Conservation (phyloP, 35 echinoderm and acorn worm species). For the Anneissia japonica region DNA sequence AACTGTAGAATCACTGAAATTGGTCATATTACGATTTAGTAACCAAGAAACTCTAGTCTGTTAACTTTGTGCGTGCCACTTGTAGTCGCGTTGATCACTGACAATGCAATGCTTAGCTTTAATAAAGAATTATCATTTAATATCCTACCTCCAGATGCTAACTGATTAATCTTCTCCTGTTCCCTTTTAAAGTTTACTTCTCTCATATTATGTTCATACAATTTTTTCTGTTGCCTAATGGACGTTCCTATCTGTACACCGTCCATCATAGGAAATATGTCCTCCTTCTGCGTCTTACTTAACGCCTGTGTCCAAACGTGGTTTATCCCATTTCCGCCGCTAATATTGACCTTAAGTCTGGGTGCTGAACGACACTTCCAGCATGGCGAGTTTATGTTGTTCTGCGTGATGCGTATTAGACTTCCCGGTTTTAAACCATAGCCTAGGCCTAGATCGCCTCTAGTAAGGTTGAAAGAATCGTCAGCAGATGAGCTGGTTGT, state of each 20-base stretch:
- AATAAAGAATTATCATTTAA: too few relatives aligned
- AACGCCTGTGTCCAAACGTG: neutral
- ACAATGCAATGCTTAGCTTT: too few relatives aligned
- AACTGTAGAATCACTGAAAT: too few relatives aligned
- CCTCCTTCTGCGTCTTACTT: neutral
- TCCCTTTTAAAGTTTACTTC: neutral
- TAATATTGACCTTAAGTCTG: neutral
- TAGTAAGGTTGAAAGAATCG: neutral
- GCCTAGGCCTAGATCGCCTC: slow-evolving; percentile 3
- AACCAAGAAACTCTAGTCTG: too few relatives aligned
- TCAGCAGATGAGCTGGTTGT: neutral
- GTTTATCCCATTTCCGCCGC: neutral
- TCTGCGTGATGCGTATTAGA: neutral
- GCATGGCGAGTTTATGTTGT: neutral
- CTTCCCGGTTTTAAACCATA: slow-evolving; percentile 8
- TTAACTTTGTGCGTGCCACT: too few relatives aligned
- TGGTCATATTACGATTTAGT: too few relatives aligned
- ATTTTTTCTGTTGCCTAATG: neutral
- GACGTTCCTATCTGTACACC: slow-evolving; percentile 7
- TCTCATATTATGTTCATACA: slow-evolving; percentile 7
- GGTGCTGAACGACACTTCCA: too few relatives aligned
- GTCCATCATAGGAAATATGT: neutral
- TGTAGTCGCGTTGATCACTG: too few relatives aligned
- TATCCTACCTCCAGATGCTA: neutral
- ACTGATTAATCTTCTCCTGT: neutral